Conservation (phyloP, 2,113 vertebrate genomes). For the Hippocampus zosterae region DNA sequence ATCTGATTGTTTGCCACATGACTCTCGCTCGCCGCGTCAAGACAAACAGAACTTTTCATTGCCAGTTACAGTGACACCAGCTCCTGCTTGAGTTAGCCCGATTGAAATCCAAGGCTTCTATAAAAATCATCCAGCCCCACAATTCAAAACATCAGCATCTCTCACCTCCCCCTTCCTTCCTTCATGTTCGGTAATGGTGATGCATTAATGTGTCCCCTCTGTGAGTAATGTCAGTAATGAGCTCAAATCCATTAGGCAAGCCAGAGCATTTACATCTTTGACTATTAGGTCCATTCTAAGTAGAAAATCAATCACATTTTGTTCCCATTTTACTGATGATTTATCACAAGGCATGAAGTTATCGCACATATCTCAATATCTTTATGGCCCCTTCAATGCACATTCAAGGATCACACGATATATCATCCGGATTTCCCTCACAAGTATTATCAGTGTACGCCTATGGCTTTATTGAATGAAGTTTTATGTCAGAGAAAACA, state of each 20-base stretch:
- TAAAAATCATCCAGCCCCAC: background rate
- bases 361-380: background rate
- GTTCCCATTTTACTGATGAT: constrained; percentile 1
- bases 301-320: background rate
- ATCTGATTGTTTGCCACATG: constrained; percentile 19
- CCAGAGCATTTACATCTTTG: constrained; percentile 4
- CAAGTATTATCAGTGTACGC: background rate
- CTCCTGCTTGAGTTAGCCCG: background rate
- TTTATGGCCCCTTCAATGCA: background rate
- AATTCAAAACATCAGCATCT: background rate
- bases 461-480: background rate
- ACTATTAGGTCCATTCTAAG: background rate
- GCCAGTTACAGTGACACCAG: constrained; percentile 14
- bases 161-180: constrained; percentile 2
- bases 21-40: constrained; percentile 29
- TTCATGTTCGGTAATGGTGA: constrained; percentile 6
- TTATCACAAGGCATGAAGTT: background rate
- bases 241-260: constrained; percentile 8
- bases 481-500: background rate
- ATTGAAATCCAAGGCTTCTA: background rate
- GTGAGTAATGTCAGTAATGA: constrained; percentile 4
- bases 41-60: constrained; percentile 35
- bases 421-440: background rate
- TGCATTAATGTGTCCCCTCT: constrained; percentile 9
- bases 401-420: background rate